Evolutionary conservation across 2,888 invertebrate genomes (phyloP).

Genomic region (Cheilosia vulpina): DNA sequence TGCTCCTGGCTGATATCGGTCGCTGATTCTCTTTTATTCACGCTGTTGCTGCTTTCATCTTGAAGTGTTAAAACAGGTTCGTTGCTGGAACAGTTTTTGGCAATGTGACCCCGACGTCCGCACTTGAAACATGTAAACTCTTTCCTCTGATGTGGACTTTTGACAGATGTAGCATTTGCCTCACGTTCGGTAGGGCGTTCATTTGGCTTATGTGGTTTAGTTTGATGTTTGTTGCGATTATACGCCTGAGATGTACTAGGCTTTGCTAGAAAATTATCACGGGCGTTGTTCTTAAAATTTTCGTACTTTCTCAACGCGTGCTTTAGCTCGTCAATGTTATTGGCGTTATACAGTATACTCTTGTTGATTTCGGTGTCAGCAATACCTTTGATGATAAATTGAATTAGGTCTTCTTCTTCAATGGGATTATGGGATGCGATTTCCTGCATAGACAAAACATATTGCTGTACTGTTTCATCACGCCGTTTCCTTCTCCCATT

Average conservation of each 20-base stretch:
- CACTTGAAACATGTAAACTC: constrained; percentile 50
- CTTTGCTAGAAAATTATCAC: constrained; percentile 11
- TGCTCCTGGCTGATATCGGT: no score
- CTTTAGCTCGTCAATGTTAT: constrained; percentile 41
- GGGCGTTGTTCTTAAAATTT: constrained; percentile 35
- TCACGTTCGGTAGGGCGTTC: constrained; percentile 28
- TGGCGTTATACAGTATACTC: no score
- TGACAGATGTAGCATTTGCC: constrained; percentile 7
- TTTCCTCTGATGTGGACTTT: constrained; percentile 5
- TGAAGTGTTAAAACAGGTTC: no score
- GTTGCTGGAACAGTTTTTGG: constrained; percentile 29
- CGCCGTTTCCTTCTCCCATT: constrained; percentile 34
- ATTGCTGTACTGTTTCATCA: constrained; percentile 49
- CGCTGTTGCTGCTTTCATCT: no score
- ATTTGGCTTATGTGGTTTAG: constrained; percentile 1
- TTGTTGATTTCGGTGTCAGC: constrained; percentile 44
- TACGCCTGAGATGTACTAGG: constrained; percentile 32
- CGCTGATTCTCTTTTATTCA: no score
- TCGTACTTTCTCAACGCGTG: constrained; percentile 10
- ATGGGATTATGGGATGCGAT: constrained; percentile 36
- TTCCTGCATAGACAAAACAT: constrained; percentile 43
- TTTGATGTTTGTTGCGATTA: constrained; percentile 13
- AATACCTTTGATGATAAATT: constrained; percentile 45
- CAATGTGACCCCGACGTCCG: constrained; percentile 39
- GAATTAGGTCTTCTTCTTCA: constrained; percentile 47